Percentiles rank a stretch among this genome's conserved stretches.
Conservation (phyloP, 2,888 invertebrate genomes). For the Lasioglossum vierecki region DNA sequence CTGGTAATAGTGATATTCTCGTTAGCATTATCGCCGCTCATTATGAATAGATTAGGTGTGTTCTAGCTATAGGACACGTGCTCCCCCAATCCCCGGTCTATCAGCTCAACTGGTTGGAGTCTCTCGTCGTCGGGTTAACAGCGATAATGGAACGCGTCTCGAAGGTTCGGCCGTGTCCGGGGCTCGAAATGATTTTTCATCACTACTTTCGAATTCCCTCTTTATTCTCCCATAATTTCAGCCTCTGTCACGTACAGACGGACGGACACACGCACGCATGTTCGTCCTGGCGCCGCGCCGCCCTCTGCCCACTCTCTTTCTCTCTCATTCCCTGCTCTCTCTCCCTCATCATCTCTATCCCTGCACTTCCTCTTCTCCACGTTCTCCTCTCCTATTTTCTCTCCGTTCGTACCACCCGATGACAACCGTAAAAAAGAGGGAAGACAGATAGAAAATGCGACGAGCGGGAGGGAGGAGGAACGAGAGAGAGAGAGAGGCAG, state of each 20-base stretch:
- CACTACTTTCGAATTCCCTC: constrained; percentile 74
- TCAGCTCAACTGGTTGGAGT: not conserved
- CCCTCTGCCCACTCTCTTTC: constrained; percentile 17
- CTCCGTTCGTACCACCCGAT: constrained; percentile 34
- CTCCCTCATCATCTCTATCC: constrained; percentile 36
- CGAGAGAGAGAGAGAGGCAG: constrained; percentile 36
- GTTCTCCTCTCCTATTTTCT: constrained; percentile 32
- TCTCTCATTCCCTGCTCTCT: constrained; percentile 22
- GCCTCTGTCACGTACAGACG: constrained; percentile 54
- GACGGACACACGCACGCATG: constrained; percentile 33
- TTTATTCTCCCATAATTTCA: constrained; percentile 67
- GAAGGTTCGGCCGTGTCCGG: constrained; percentile 51
- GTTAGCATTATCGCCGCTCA: constrained; percentile 32
- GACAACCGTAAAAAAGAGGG: constrained; percentile 62
- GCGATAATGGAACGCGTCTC: constrained; percentile 55
- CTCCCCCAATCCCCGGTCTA: not conserved
- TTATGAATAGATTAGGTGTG: not conserved
- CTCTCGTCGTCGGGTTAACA: constrained; percentile 53
- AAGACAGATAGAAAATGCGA: constrained; percentile 55
- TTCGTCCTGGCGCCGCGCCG: constrained; percentile 37
- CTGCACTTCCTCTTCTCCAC: constrained; percentile 32
- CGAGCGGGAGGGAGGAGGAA: constrained; percentile 19
- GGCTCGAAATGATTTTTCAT: constrained; percentile 71
- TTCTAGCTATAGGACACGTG: not conserved
- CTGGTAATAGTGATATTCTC: constrained; percentile 35